Evolutionary conservation across 2,113 vertebrate species (phyloP).

Genomic region (Onychostruthus taczanowskii): DNA sequence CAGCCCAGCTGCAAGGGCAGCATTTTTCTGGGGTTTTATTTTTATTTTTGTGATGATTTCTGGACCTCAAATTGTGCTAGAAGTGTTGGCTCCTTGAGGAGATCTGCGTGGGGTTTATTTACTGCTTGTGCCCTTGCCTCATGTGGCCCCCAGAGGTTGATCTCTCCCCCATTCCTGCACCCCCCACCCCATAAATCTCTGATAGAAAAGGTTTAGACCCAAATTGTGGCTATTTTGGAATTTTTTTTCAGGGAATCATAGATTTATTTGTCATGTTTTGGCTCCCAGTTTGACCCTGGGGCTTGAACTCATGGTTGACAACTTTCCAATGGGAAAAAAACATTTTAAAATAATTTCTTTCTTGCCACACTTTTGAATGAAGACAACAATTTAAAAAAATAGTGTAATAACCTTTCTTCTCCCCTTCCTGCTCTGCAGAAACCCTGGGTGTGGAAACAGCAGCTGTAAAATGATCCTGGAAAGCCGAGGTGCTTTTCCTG

Average conservation of each 20-base stretch:
- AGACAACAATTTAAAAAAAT: rapidly evolving
- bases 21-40: not conserved
- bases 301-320: not conserved
- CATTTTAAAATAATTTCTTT: rapidly evolving
- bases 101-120: rapidly evolving
- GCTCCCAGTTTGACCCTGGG: not conserved
- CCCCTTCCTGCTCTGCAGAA: not conserved
- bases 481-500: not conserved
- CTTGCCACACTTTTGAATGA: rapidly evolving
- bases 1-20: not conserved
- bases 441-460: not conserved
- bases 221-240: rapidly evolving
- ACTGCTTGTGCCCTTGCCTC: not conserved
- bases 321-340: not conserved
- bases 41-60: not conserved
- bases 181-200: not conserved
- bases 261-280: not conserved
- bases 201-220: not conserved
- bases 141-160: not conserved
- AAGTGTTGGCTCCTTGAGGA: not conserved
- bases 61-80: not conserved
- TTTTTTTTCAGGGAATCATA: not conserved
- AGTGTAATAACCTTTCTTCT: not conserved
- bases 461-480: not conserved
- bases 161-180: not conserved